Evolutionary conservation across 2,888 invertebrate species (phyloP).

Genomic region (Globia sparganii): DNA sequence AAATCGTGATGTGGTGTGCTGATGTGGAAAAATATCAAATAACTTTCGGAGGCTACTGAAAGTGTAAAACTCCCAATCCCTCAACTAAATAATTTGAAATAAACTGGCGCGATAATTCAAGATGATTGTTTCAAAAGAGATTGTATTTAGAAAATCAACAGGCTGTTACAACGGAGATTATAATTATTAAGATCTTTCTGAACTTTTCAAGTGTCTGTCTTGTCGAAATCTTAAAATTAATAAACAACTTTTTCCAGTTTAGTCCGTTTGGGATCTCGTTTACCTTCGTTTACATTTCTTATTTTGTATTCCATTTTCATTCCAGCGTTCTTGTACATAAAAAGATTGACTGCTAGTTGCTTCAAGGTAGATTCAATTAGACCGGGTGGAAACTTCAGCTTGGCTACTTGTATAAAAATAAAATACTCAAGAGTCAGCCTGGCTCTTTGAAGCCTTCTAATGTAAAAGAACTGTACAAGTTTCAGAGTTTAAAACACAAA

Average conservation of each 20-base stretch:
- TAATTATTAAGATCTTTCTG: conserved; percentile 41
- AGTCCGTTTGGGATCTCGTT: conserved; percentile 4
- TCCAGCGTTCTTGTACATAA: conserved; percentile 10
- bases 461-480: conserved; percentile 49
- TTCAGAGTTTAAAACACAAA: conserved; percentile 4
- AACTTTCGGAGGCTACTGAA: not conserved
- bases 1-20: not conserved
- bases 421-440: conserved; percentile 45
- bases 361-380: conserved; percentile 64
- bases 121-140: conserved; percentile 34
- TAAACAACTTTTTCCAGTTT: conserved; percentile 15
- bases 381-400: conserved; percentile 47
- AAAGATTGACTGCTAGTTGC: conserved; percentile 30
- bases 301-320: conserved; percentile 37
- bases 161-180: conserved; percentile 36
- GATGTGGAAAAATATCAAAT: not conserved
- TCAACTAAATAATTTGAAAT: conserved; percentile 4
- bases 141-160: conserved; percentile 41
- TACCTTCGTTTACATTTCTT: conserved; percentile 22
- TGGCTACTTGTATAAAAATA: conserved; percentile 48
- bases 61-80: conserved; percentile 13
- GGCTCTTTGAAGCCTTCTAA: conserved; percentile 57
- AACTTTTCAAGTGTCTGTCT: conserved; percentile 33
- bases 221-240: conserved; percentile 33
- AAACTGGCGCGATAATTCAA: conserved; percentile 16